Base-by-base conservation (phyloP, 2,888 invertebrate genomes). In the Sphinx pinastri region DNA sequence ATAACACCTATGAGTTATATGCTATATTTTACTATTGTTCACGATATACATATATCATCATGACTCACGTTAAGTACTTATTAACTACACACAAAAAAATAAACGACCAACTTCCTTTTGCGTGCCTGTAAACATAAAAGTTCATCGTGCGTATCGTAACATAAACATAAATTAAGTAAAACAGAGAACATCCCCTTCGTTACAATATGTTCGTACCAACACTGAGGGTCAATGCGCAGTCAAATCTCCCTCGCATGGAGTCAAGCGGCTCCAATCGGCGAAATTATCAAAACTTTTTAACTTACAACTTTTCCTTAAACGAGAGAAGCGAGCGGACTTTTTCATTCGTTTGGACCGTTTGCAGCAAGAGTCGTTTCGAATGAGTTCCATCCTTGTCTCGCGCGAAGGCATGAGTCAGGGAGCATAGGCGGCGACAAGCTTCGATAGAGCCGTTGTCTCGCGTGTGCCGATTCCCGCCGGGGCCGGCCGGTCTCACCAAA, bases 261-360 rank as follows among this genome's bases (percentile, higher is more conserved):
- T 83, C 83, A 82, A 88, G 84, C 85, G 84, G 85, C 84, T 84
- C 76, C 83, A 83, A 86, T 89, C 89, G 88, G 84, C 88, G 79
- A 88, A 92, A 93, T 93, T 91, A 92, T 93, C 88, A 88, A 92
- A 93, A 93, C 85, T 93, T 94, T 92, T 91, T 88, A 92, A 93
- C 89, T 92, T 90, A 87, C 85, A 93, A 93, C 90, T 93, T 93
- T 91, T 89, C 84, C 86, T 85, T 84, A 85, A 89, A 86, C 85
- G 89, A 86, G 84, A 81, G 81, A 82, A 75, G 83, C 79, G 79
- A 84, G 85, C 83, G 82, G 84, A 86, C 81, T 85, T 88, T 88
- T 88, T 88, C 84, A 84, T 88, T 85, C 84, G 86, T 81, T 84
- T 82, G 84, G 78, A 83, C 87, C 82, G 87, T 85, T 86, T 77